These are phyloP conservation scores for Nephrocerus scutellatus DNA, from an alignment of 2,888 invertebrate genomes.

Conservation along the genomic window DNA sequence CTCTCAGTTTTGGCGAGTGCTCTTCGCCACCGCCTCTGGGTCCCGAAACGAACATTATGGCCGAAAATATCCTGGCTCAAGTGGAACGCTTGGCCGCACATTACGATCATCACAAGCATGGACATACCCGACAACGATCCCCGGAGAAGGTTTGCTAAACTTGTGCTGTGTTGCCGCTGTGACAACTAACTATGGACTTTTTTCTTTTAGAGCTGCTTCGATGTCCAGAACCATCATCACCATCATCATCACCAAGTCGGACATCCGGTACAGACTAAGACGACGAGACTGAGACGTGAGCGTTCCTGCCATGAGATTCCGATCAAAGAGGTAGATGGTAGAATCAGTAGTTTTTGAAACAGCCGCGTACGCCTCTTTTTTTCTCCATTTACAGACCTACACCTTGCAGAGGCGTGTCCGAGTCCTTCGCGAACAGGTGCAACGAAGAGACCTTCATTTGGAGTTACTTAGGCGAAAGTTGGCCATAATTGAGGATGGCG, in stretches of 20 bases:
- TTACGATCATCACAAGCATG: slow-evolving; percentile 35
- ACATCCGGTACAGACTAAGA: too few relatives aligned
- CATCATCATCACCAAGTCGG: slow-evolving; percentile 38
- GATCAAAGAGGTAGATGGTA: slow-evolving; percentile 61
- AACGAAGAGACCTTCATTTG: slow-evolving; percentile 83
- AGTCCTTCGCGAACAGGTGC: slow-evolving; percentile 80
- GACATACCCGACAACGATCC: slow-evolving; percentile 2
- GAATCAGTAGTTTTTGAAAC: slow-evolving; percentile 15
- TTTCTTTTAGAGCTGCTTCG: slow-evolving; percentile 30
- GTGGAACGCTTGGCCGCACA: slow-evolving; percentile 61
- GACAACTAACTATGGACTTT: neutral
- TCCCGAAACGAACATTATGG: slow-evolving; percentile 44
- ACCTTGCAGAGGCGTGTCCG: slow-evolving; percentile 80
- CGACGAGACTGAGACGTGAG: slow-evolving; percentile 69
- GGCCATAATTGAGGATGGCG: slow-evolving; percentile 71
- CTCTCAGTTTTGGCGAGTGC: slow-evolving; percentile 55
- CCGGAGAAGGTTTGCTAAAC: slow-evolving; percentile 27
- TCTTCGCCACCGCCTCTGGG: slow-evolving; percentile 42
- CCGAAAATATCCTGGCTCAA: slow-evolving; percentile 75
- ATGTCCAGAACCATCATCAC: slow-evolving; percentile 26
- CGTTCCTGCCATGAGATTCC: slow-evolving; percentile 73
- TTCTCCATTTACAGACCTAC: slow-evolving; percentile 64
- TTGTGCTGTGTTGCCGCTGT: neutral
- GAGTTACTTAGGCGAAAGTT: slow-evolving; percentile 83
- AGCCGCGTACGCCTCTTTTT: slow-evolving; percentile 25